Evolutionary conservation across 2,888 invertebrate species (phyloP), one percentile per base, ranked within the genome.

Genomic region (Melanophora roralis): DNA sequence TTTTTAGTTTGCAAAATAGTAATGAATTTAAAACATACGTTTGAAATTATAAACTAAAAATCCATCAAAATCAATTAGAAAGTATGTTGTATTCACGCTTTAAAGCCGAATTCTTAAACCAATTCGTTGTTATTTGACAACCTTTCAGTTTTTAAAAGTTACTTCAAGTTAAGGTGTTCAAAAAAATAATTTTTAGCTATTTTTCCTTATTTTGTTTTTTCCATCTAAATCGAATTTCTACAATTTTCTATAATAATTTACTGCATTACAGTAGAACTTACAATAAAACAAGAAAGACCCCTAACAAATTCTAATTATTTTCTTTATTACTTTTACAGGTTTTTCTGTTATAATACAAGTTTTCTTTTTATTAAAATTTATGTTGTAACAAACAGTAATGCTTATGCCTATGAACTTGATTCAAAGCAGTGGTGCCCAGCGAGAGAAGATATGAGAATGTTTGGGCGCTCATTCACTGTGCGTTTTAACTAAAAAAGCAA

Each of bases 211-310:
- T 1, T 27, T 45, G 27, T 27, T n/a, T n/a, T n/a, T 60, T 55
- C 40, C 9, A 57, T 49, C 27, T 51, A 59, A 67, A 74, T 74
- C 49, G 40, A 74, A 65, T 47, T 74, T 49, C 59, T 74, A 49
- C 65, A 65, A 49, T 74, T 43, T 23, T 43, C 43, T 38, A 3
- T 16, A 12, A 62, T 47, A 65, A 49, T 57, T 55, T 57, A 23
- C 45, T 23, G 9, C 32, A 49, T 32, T 32, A 40, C 53, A 32
- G n/a, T 11, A 23, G 38, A 16, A 8, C 9, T 36, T 16, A 9
- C 23, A 34, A 32, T 32, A 16, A 45, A 36, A 64, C 45, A 51
- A 53, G 14, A 21, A 32, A 23, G 21, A 23, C n/a, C n/a, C 32
- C 40, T 34, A 45, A 36, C 40, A 45, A 19, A 38, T 40, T 73